A percentile compares a stretch with the other conserved stretches of the same genome.
These are phyloP conservation scores for Prionace glauca DNA, from an alignment of 2,797 vertebrate genomes.

Conservation along the genomic window DNA sequence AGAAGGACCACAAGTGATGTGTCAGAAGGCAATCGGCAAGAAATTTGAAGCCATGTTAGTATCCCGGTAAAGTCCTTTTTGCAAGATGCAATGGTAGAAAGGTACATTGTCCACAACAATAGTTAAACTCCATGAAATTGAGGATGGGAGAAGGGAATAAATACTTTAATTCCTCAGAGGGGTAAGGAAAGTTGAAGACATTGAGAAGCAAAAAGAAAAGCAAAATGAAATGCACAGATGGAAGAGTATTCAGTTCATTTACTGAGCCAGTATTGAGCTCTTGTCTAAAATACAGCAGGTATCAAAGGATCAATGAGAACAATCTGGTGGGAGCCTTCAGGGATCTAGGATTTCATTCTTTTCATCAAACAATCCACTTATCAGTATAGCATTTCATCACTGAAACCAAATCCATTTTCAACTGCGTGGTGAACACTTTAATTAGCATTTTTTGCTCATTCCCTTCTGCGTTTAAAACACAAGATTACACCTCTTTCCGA, in stretches of 20 bases:
- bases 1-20: not conserved
- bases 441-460: not conserved
- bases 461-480: not conserved
- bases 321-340: not conserved
- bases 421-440: not conserved
- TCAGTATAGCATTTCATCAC: not conserved
- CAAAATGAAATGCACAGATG: not conserved
- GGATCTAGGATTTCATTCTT: not conserved
- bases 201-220: not conserved
- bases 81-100: not conserved
- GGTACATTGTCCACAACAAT: not conserved
- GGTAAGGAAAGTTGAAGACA: no score
- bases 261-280: not conserved
- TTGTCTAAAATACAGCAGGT: not conserved
- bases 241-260: not conserved
- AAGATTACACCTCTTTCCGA: not conserved
- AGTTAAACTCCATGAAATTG: not conserved
- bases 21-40: not conserved
- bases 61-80: not conserved
- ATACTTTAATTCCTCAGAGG: not conserved
- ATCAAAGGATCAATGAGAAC: not conserved
- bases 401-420: slow-evolving; percentile 2
- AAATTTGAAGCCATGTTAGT: not conserved
- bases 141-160: not conserved
- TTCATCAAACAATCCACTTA: not conserved